A percentile compares a stretch with the other conserved stretches of the same genome.
phyloP scores from a whole-genome alignment of 2,888 invertebrate genomes.

The Helicoverpa assulta region DNA sequence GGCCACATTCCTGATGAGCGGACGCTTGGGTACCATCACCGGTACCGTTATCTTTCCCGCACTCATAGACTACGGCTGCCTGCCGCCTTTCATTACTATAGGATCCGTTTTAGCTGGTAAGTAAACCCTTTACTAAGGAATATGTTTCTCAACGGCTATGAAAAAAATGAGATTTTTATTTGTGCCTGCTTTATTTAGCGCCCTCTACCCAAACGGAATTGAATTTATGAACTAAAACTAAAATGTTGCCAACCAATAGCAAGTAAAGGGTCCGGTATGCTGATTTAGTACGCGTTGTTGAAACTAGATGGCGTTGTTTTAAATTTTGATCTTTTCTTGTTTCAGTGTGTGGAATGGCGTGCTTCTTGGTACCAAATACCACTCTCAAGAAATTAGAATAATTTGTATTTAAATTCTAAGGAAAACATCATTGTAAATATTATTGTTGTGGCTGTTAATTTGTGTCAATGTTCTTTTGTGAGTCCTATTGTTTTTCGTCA shows the following conservation, averaged over 20 bases:
- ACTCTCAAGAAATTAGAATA: slow-evolving; percentile 85
- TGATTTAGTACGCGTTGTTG: background rate
- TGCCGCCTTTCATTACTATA: slow-evolving; percentile 93
- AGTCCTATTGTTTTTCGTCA: no score
- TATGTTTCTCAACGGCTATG: no score
- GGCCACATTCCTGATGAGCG: slow-evolving; percentile 93
- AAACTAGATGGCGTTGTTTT: slow-evolving; percentile 53
- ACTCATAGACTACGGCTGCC: slow-evolving; percentile 92
- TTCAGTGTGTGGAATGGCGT: slow-evolving; percentile 81
- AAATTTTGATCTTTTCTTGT: slow-evolving; percentile 51
- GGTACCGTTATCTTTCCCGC: slow-evolving; percentile 93
- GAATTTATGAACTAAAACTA: background rate
- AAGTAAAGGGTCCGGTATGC: background rate
- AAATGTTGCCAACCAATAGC: slow-evolving; percentile 7
- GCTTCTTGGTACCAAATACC: slow-evolving; percentile 84
- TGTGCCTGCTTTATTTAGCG: slow-evolving; percentile 6
- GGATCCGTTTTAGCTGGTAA: slow-evolving; percentile 91
- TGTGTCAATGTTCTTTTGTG: background rate
- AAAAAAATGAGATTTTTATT: no score
- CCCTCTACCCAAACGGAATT: slow-evolving; percentile 8
- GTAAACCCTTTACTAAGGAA: background rate
- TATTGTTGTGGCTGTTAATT: background rate
- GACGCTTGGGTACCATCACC: slow-evolving; percentile 92
- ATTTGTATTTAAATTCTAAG: slow-evolving; percentile 26
- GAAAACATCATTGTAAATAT: slow-evolving; percentile 29